Evolutionary conservation across 2,113 vertebrate species (phyloP).

Genomic region (Scopus umbretta): DNA sequence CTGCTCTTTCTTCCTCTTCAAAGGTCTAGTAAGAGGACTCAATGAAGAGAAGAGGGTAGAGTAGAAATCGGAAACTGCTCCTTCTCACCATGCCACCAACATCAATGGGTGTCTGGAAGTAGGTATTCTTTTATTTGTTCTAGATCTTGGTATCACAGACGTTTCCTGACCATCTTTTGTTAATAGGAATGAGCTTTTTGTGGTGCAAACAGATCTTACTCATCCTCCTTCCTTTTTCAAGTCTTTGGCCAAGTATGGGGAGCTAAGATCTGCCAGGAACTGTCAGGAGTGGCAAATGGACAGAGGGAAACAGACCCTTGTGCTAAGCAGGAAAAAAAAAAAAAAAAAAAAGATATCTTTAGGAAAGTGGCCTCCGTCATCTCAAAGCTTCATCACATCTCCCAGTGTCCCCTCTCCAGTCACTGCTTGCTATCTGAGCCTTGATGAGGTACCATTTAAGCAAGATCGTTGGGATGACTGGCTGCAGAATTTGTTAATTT

Average conservation of each 20-base stretch:
- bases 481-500: background rate
- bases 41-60: background rate
- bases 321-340: background rate
- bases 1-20: background rate
- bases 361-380: background rate
- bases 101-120: background rate
- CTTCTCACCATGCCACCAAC: background rate
- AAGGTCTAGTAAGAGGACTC: background rate
- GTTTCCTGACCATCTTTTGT: background rate
- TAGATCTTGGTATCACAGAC: background rate
- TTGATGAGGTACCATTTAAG: background rate
- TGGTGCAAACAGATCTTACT: background rate
- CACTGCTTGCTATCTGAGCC: background rate
- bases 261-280: background rate
- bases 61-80: background rate
- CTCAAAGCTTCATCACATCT: background rate
- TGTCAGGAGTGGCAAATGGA: background rate
- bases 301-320: background rate
- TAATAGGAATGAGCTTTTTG: background rate
- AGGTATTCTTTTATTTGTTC: background rate
- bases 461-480: background rate
- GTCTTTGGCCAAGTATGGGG: background rate
- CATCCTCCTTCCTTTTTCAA: background rate
- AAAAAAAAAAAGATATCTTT: background rate
- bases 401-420: background rate